Conservation (phyloP, 2,113 vertebrate genomes). For the Alligator sinensis region DNA sequence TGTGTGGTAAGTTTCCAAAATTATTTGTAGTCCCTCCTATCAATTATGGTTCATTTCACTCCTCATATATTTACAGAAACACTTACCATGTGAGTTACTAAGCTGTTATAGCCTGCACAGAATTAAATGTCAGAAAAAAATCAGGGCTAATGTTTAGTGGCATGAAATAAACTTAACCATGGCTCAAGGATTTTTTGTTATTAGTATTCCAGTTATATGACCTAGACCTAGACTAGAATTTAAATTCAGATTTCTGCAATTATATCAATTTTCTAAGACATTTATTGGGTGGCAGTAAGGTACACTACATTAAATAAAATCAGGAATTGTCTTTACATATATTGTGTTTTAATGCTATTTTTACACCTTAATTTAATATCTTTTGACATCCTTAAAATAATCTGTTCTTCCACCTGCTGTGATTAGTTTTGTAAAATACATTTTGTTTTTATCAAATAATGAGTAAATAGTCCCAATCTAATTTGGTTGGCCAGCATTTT, state of each 20-base stretch:
- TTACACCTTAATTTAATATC: neutral
- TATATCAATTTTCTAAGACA: slow-evolving; percentile 54
- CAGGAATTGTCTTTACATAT: neutral
- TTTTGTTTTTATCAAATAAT: neutral
- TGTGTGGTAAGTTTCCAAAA: neutral
- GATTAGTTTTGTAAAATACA: neutral
- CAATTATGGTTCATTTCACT: slow-evolving; percentile 8
- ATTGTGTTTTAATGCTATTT: neutral
- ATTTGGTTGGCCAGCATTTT: neutral
- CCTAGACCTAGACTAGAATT: slow-evolving; percentile 18
- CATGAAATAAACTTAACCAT: slow-evolving; percentile 52
- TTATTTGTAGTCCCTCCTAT: slow-evolving; percentile 5
- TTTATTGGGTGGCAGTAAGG: slow-evolving; percentile 37
- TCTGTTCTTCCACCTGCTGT: neutral
- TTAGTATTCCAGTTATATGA: slow-evolving; percentile 10
- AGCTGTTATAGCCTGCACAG: slow-evolving; percentile 29
- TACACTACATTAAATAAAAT: slow-evolving; percentile 32
- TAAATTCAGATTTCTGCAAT: slow-evolving; percentile 26
- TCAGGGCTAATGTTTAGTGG: slow-evolving; percentile 54
- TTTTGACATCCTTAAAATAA: neutral
- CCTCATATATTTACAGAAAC: slow-evolving; percentile 16
- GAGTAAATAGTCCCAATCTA: neutral
- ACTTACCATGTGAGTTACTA: slow-evolving; percentile 51
- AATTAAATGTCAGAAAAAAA: slow-evolving; percentile 69
- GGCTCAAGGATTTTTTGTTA: slow-evolving; percentile 23